Base-by-base conservation (phyloP, 2,888 invertebrate genomes). In the Ophion slaviceki region DNA sequence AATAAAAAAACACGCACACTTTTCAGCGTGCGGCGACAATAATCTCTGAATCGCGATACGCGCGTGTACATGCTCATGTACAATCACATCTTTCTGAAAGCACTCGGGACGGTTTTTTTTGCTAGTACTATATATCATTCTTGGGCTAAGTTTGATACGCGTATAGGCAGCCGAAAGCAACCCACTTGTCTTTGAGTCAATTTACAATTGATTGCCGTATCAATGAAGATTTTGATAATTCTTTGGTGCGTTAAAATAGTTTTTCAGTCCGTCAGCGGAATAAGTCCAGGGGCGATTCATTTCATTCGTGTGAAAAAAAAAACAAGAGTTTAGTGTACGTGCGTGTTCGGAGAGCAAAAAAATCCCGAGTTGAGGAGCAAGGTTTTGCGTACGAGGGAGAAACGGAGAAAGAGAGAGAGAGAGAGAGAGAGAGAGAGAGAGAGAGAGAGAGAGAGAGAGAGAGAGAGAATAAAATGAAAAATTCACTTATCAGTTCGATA, bases 401-500 rank as follows among this genome's bases (percentile, higher is more conserved):
- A 70, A 79, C 32, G 59, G 47, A 32, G 53, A n/a, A 24, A 62
- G n/a, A 57, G 17, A 62, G 17, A n/a, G 14, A 62, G 24, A 32
- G 32, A 74, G 45, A 71, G 32, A 74, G n/a, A 40, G 47, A 40
- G 76, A 72, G 66, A 75, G 32, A 74, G n/a, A 40, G 47, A 32
- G 53, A n/a, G 17, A 62, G n/a, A 57, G 17, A 62, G 17, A n/a
- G 14, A 62, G 24, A 32, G 32, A 74, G 45, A 71, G 32, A 74
- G n/a, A 40, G 47, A 40, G 76, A 72, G 66, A 75, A n/a, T 82
- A 79, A 57, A 66, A 71, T 53, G 76, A 74, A 82, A 82, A 57
- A 80, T 67, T 74, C 45, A 47, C 78, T 88, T 92, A 93, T 92
- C 92, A 88, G 78, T 88, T 87, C 91, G 91, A 92, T 92, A 93